These are phyloP conservation scores for Diloba caeruleocephala DNA, from an alignment of 2,888 invertebrate species.

Conservation along the genomic window DNA sequence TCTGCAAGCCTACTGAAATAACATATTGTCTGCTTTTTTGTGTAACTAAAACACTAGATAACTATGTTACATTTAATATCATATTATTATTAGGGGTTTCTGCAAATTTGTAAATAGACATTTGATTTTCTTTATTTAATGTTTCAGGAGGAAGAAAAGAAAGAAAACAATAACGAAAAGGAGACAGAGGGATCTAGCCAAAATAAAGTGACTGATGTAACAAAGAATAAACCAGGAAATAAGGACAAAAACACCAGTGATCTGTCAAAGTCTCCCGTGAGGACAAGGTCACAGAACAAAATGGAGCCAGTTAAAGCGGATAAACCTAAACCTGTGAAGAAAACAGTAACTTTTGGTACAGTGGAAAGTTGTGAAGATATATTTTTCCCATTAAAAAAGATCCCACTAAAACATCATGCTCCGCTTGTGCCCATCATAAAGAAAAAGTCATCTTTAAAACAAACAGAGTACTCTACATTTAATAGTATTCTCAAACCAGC, in stretches of 20 bases:
- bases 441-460: slow-evolving; percentile 89
- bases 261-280: slow-evolving; percentile 79
- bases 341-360: slow-evolving; percentile 91
- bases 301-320: slow-evolving; percentile 83
- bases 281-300: slow-evolving; percentile 86
- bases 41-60: neutral
- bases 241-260: slow-evolving; percentile 67
- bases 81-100: neutral
- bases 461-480: slow-evolving; percentile 88
- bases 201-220: slow-evolving; percentile 67
- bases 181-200: slow-evolving; percentile 70
- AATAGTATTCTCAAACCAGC: slow-evolving; percentile 90
- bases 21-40: slow-evolving; percentile 1
- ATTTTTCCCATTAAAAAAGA: slow-evolving; percentile 87
- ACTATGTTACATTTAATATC: slow-evolving; percentile 2
- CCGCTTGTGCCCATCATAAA: slow-evolving; percentile 91
- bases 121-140: slow-evolving; percentile 17
- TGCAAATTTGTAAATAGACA: neutral
- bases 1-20: neutral
- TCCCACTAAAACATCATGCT: slow-evolving; percentile 89
- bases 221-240: slow-evolving; percentile 63
- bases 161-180: slow-evolving; percentile 83
- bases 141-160: slow-evolving; percentile 87
- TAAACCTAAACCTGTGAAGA: slow-evolving; percentile 88
- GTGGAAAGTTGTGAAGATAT: slow-evolving; percentile 91